Evolutionary conservation across 1,140 invertebrate species (phyloP), one percentile per base, ranked within the genome.

Genomic region (Lasioglossum baleicum): DNA sequence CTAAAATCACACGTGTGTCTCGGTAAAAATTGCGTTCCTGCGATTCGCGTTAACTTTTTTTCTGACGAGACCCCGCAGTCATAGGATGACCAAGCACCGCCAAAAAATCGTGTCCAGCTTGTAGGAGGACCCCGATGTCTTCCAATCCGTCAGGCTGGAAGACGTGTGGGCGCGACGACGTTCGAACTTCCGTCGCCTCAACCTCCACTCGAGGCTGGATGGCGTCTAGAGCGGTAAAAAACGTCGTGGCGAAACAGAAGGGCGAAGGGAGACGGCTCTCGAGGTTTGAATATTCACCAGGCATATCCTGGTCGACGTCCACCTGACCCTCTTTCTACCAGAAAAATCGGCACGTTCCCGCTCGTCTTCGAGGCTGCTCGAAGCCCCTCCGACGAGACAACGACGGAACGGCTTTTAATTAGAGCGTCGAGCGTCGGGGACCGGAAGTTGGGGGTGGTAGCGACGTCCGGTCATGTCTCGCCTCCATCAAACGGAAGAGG

Each of bases 231-330:
- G 22, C 15, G 74, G 74, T 63, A 73, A 81, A 76, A 83, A 81
- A 76, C 66, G 61, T 20, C 67, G 70, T 51, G 76, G 51, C 22
- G 76, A 26, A 68, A 67, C 76, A 79, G 70, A 76, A 60, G 64
- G 65, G 66, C 70, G 75, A 44, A 65, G 67, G 87, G 87, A 89
- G 89, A 90, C 91, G 90, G 82, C 74, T 79, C 89, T 90, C 78
- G 81, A 90, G 78, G 80, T 89, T 90, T 92, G 91, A 93, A 93
- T 93, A 93, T 93, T 93, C 92, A 93, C 88, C 80, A 90, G 89
- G 85, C 87, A 78, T 85, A 75, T 88, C 83, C 85, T 82, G 75
- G 80, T 86, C 83, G 61, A 13, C 73, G 81, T 85, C 68, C 72
- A 86, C 82, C 84, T 91, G 90, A 91, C 90, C 90, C 85, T 89